Base-by-base conservation (phyloP, 1,140 invertebrate species). In the Tigriopus japonicus region DNA sequence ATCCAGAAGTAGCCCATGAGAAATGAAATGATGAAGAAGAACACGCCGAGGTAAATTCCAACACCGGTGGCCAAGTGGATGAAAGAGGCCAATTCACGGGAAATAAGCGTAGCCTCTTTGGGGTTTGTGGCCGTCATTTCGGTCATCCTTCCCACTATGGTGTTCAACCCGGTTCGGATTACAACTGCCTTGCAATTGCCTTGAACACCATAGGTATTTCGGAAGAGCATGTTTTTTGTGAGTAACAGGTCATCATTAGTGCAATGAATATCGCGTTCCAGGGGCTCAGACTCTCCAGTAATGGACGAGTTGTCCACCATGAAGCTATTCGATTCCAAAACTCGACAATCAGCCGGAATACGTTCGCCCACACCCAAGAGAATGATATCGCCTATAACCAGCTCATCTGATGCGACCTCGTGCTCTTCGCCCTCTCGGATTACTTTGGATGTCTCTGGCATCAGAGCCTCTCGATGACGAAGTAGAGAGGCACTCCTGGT, bases 201-300 rank as follows among this genome's bases (percentile, higher is more conserved):
- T 65, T 73, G 72, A 17, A 73, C 71, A 54, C 67, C 69, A 62
- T 71, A 69, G 10, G 72, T 74, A 12, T 72, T 73, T 65, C 71
- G 74, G 65, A 73, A 73, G n/a, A 69, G 69, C 19, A 73, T 42
- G 56, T 73, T 73, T 52, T 67, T 69, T 10, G 71, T 71, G 56
- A 74, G 71, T 41, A 73, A 63, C 23, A 70, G 69, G 56, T 73
- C 71, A n/a, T 72, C 67, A 63, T 68, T 65, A 7, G 70, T 72
- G 55, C 64, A 67, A 49, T 73, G 69, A 42, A 66, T 60, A 40
- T 63, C 67, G 12, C 72, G 65, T n/a, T 64, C 64, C 62, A 72
- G 71, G 10, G 71, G 72, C 59, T 71, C 70, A 24, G 71, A 72
- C 62, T 71, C 70, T 45, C 70, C 70, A 40, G 71, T 71, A 43